Evolutionary conservation across 2,888 invertebrate species (phyloP).

Genomic region (Mesorhabditis spiculigera): DNA sequence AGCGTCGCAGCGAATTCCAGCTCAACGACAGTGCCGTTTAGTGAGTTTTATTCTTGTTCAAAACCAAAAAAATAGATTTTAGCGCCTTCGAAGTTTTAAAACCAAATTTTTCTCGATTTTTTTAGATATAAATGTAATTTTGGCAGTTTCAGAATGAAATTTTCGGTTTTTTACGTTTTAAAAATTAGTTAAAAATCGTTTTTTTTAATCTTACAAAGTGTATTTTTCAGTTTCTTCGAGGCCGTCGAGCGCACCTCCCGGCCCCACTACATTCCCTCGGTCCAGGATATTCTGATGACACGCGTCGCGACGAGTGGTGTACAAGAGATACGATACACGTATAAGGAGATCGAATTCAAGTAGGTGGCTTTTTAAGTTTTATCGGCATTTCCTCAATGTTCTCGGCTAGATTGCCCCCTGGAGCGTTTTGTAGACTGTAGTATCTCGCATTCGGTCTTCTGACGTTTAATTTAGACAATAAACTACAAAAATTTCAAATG

Average conservation of each 20-base stretch:
- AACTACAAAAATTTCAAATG: too few species aligned
- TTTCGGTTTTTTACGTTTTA: too few species aligned
- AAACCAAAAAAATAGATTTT: background rate
- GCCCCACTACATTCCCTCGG: slow-evolving; percentile 23
- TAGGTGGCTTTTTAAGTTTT: background rate
- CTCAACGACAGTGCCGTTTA: slow-evolving; percentile 99
- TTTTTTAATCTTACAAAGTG: background rate
- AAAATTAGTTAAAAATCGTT: too few species aligned
- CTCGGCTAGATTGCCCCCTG: too few species aligned
- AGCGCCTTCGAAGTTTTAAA: background rate
- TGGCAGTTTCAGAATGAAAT: too few species aligned
- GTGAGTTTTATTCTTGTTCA: slow-evolving; percentile 63
- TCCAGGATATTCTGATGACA: slow-evolving; percentile 1
- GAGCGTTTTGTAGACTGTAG: too few species aligned
- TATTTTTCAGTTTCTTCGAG: slow-evolving; percentile 35
- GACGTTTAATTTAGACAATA: too few species aligned
- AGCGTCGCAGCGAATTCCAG: slow-evolving; percentile 98
- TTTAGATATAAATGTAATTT: background rate
- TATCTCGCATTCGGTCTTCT: too few species aligned
- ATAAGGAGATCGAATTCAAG: slow-evolving; percentile 12
- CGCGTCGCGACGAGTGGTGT: slow-evolving; percentile 12
- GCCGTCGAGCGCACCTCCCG: slow-evolving; percentile 36
- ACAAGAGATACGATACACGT: slow-evolving; percentile 12
- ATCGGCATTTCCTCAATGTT: too few species aligned
- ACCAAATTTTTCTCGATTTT: background rate